Conservation (phyloP, 92 coral and sea anemone genomes). For the Actinostola sp. region DNA sequence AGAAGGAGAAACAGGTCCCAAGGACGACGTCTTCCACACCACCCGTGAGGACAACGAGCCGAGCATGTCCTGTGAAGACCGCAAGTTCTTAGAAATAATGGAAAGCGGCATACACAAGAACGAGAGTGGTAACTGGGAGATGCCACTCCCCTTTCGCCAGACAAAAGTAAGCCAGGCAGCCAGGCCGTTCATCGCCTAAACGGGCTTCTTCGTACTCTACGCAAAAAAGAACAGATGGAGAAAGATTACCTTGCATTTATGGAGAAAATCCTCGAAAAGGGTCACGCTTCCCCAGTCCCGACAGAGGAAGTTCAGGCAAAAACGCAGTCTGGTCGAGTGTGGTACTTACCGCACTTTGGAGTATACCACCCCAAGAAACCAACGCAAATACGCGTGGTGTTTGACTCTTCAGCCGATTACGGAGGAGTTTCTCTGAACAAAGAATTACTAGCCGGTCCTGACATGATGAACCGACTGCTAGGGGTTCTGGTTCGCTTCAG, state of each 20-base stretch:
- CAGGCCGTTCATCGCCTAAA: slow-evolving; percentile 29
- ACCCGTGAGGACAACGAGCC: slow-evolving; percentile 39
- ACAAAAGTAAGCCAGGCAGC: slow-evolving; percentile 23
- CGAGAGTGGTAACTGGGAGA: slow-evolving; percentile 42
- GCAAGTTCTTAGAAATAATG: slow-evolving; percentile 39
- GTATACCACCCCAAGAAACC: slow-evolving; percentile 50
- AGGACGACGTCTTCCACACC: slow-evolving; percentile 31
- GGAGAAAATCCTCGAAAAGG: slow-evolving; percentile 15
- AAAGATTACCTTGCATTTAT: slow-evolving; percentile 25
- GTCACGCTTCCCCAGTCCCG: slow-evolving; percentile 13
- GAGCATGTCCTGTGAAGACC: too few species aligned
- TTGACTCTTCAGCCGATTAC: slow-evolving; percentile 40
- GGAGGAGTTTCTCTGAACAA: slow-evolving; percentile 51
- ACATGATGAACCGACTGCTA: slow-evolving; percentile 33
- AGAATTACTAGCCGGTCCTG: slow-evolving; percentile 48
- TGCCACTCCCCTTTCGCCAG: slow-evolving; percentile 57
- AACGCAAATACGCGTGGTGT: slow-evolving; percentile 41
- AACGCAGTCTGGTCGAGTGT: neutral
- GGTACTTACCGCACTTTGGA: slow-evolving; percentile 31
- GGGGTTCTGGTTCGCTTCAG: slow-evolving; percentile 45
- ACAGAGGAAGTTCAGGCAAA: too few species aligned
- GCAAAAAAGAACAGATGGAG: neutral
- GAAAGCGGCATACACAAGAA: slow-evolving; percentile 47
- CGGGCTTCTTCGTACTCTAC: neutral
- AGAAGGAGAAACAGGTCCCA: slow-evolving; percentile 2